Conservation (phyloP, 2,888 invertebrate species). For the Eudemis profundana region DNA sequence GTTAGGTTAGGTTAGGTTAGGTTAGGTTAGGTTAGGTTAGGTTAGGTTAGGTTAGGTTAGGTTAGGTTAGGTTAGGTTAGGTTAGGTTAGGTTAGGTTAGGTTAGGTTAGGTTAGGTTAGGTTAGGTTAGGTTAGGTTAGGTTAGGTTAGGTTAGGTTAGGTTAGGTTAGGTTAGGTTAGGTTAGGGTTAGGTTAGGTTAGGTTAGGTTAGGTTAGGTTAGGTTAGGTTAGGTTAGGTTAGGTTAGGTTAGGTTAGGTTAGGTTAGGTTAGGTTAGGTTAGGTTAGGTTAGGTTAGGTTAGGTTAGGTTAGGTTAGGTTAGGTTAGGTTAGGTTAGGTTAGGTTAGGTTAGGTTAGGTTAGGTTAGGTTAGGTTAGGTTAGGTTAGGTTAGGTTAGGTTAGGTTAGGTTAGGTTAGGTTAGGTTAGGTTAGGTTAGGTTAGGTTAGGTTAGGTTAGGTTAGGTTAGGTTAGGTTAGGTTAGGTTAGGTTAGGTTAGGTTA, state of each 20-base stretch:
- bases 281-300: conserved; percentile 7
- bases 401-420: conserved; percentile 45
- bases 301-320: conserved; percentile 7
- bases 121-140: no score
- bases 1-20: no score
- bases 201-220: no score
- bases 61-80: no score
- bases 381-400: conserved; percentile 41
- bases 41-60: no score
- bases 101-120: no score
- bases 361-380: conserved; percentile 18
- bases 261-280: conserved; percentile 7
- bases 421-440: conserved; percentile 42
- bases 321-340: conserved; percentile 45
- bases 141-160: no score
- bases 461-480: conserved; percentile 39
- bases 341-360: conserved; percentile 46
- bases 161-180: no score
- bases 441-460: conserved; percentile 42
- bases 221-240: conserved; percentile 8
- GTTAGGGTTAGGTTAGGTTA: no score
- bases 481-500: conserved; percentile 38
- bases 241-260: conserved; percentile 7
- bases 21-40: no score
- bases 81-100: no score